Base-by-base conservation (phyloP, 2,888 invertebrate species). In the Leptopilina myrica region DNA sequence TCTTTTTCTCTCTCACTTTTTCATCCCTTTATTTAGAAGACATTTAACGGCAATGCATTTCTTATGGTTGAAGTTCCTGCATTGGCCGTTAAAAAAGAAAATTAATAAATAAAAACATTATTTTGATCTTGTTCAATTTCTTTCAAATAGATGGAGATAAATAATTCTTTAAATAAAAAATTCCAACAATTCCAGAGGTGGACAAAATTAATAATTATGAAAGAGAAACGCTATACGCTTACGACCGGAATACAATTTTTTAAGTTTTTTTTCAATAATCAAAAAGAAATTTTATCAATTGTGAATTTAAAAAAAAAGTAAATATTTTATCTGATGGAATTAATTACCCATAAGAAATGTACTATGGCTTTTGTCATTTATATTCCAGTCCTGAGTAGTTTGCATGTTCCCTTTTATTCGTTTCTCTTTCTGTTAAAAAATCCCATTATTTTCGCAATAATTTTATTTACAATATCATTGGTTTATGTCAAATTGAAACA, bases 261-360 rank as follows among this genome's bases (percentile, higher is more conserved):
- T 46, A 49, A 67, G 49, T 15, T 43, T 14, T 9, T 11, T 12
- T 43, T 5, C 9, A 49, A 20, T 12, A 49, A 67, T 20, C 8
- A 2, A 33, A 14, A 53, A n/a, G 5, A 20, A 20, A 20, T 59
- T 59, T 62, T 62, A 9, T 62, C n/a, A 14, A 59, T 6, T n/a
- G 3, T 76, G 80, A 49, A 20, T 20, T 20, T 20, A 1, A 0
- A 20, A 20, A 20, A 20, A 64, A 77, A 79, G 80, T 76, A 4
- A 82, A 79, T 87, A 5, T 43, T 43, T 67, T 46, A 46, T 14
- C 40, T 1, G 33, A 43, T n/a, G 46, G 12, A 67, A 49, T 20
- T 8, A 46, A 66, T 69, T 26, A 85, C 86, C 91, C 91, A 91
- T 91, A 91, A 91, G 91, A 91, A 91, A 91, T 91, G 91, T 91